Evolutionary conservation across 2,888 invertebrate species (phyloP).

Genomic region (Helleia helle): DNA sequence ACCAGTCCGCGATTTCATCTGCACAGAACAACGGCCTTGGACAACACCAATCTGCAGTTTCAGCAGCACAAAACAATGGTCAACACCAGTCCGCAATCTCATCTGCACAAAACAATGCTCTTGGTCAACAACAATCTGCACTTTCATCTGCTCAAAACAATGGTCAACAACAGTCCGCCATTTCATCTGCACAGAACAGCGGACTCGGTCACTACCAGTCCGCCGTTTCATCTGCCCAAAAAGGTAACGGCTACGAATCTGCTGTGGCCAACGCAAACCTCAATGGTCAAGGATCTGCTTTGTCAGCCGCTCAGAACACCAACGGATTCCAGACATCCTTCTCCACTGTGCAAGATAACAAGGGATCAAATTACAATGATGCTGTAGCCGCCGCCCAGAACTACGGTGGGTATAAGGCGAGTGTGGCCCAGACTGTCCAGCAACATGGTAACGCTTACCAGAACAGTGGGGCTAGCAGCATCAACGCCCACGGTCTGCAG

Average conservation of each 20-base stretch:
- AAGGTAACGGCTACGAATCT: slow-evolving; percentile 25
- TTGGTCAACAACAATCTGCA: not conserved
- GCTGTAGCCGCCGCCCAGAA: slow-evolving; percentile 46
- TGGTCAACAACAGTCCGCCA: not conserved
- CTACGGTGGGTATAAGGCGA: slow-evolving; percentile 34
- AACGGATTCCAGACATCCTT: slow-evolving; percentile 32
- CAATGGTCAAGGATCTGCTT: slow-evolving; percentile 34
- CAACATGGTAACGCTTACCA: slow-evolving; percentile 34
- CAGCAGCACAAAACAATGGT: not conserved
- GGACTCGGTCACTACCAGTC: not conserved
- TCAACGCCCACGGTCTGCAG: slow-evolving; percentile 45
- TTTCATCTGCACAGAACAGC: not conserved
- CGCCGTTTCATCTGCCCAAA: not conserved
- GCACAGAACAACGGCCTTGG: not conserved
- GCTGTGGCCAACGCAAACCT: slow-evolving; percentile 28
- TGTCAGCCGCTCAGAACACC: slow-evolving; percentile 34
- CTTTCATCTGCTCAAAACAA: not conserved
- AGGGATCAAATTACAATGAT: slow-evolving; percentile 28
- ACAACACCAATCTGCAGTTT: not conserved
- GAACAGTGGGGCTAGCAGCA: slow-evolving; percentile 44
- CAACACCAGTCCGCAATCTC: not conserved
- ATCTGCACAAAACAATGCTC: not conserved
- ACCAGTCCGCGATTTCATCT: not conserved
- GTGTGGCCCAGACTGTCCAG: slow-evolving; percentile 42
- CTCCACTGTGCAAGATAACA: slow-evolving; percentile 31